Evolutionary conservation across 2,888 invertebrate genomes (phyloP), one percentile per base, ranked within the genome.

Genomic region (Lasioglossum figueresi): DNA sequence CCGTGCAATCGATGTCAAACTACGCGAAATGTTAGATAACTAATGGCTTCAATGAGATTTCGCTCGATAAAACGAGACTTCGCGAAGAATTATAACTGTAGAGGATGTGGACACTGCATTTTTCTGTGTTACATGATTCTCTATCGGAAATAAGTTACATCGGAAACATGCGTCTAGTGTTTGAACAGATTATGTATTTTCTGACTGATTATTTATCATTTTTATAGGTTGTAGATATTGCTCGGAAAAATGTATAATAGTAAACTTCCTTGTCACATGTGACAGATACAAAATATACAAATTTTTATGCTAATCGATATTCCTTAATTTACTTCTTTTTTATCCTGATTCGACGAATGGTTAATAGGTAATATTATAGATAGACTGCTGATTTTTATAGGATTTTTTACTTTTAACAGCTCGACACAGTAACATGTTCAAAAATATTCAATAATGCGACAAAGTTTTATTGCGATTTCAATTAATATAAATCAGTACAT

Each of bases 11-110:
- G 43, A 14, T 52, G 74, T 70, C 63, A 45, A 80, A 73, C n/a
- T 27, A 27, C 27, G 43, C 31, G 48, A 80, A 74, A 43, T 34
- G 31, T 63, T 52, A 27, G 56, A 76, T 82, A 81, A 40, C 31
- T 19, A 31, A 16, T 40, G 66, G 23, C n/a, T 14, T 45, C 40
- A 73, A 72, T 84, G 76, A 80, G 59, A 75, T 74, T 80, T 43
- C 73, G 10, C 14, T 16, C 4, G 74, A 84, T 80, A 74, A 84
- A 80, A 70, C 74, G 19, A 63, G 76, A 34, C 63, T 63, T 10
- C 70, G 34, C 1, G 34, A 23, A 19, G 19, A 70, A 71, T 63
- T 63, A 59, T 66, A 45, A 34, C 59, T 34, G 23, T 43, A 2
- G n/a, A 43, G 34, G 45, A 27, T 31, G 43, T 68, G 45, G 70